Conservation (phyloP, 2,113 vertebrate species). For the Ictalurus furcatus region DNA sequence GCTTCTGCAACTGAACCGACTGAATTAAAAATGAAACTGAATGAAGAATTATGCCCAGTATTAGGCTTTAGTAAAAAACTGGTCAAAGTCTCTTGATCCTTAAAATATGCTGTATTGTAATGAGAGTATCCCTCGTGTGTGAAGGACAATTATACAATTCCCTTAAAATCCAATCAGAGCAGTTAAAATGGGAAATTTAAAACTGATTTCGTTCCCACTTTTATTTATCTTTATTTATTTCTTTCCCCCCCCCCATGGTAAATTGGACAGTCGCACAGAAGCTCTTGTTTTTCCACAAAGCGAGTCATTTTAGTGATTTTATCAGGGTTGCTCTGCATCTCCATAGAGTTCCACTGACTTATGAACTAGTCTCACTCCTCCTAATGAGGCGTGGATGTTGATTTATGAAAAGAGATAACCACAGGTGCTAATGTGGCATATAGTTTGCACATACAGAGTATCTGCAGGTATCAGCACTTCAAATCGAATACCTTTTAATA, state of each 20-base stretch:
- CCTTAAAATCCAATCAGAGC: not conserved
- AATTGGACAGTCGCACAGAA: not conserved
- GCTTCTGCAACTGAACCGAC: not conserved
- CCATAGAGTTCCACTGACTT: not conserved
- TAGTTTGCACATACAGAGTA: not conserved
- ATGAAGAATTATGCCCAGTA: not conserved
- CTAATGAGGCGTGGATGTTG: not conserved
- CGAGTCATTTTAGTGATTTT: not conserved
- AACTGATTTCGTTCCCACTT: not conserved
- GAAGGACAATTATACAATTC: not conserved
- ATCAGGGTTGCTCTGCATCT: not conserved
- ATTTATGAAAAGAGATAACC: not conserved
- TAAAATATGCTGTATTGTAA: not conserved
- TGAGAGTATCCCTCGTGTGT: not conserved
- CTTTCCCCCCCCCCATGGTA: not conserved
- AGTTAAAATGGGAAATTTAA: not conserved
- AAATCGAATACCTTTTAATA: too few relatives aligned
- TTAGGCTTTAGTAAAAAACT: not conserved
- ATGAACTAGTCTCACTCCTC: not conserved
- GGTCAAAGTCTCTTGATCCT: not conserved
- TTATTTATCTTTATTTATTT: not conserved
- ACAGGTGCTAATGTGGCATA: not conserved
- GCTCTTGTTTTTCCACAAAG: not conserved
- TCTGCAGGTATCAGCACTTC: too few relatives aligned
- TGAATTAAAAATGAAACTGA: not conserved